Percentiles rank a stretch among this genome's conserved stretches.
These are phyloP conservation scores for Calliphora vomitoria DNA, from an alignment of 2,888 invertebrate genomes.

Conservation along the genomic window DNA sequence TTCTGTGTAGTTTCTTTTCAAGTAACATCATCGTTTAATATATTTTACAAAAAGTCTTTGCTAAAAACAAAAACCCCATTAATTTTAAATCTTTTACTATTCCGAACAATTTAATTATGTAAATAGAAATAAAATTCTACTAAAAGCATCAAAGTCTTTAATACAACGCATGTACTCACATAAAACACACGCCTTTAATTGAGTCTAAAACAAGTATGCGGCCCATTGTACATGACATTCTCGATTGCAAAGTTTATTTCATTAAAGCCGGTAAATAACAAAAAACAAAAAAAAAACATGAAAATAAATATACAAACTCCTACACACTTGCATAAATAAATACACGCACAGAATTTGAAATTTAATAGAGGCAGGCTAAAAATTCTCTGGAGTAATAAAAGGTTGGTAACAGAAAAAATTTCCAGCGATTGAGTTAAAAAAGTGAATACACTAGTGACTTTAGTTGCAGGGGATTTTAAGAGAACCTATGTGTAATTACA, in stretches of 20 bases:
- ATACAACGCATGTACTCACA: background rate
- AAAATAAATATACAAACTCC: conserved; percentile 13
- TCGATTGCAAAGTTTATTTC: conserved; percentile 70
- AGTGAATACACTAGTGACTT: conserved; percentile 3
- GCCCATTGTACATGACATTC: conserved; percentile 65
- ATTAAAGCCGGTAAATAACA: conserved; percentile 56
- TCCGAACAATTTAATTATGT: conserved; percentile 69
- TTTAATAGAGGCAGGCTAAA: conserved; percentile 12
- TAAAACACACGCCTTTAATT: conserved; percentile 62
- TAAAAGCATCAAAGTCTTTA: conserved; percentile 60
- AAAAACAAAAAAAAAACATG: conserved; percentile 4
- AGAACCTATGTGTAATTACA: background rate
- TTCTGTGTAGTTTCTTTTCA: too few relatives aligned
- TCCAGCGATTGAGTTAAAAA: background rate
- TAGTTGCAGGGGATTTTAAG: background rate
- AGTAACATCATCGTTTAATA: background rate
- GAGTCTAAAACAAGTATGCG: conserved; percentile 66
- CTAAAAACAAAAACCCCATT: background rate
- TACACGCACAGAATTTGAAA: conserved; percentile 3
- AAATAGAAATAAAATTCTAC: conserved; percentile 61
- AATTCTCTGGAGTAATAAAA: conserved; percentile 40
- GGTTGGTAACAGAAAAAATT: conserved; percentile 18
- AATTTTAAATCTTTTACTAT: conserved; percentile 43
- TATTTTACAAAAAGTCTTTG: background rate
- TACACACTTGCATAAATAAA: background rate